Evolutionary conservation across 92 coral and sea anemone genomes (phyloP).

Genomic region (Siderastrea siderea): DNA sequence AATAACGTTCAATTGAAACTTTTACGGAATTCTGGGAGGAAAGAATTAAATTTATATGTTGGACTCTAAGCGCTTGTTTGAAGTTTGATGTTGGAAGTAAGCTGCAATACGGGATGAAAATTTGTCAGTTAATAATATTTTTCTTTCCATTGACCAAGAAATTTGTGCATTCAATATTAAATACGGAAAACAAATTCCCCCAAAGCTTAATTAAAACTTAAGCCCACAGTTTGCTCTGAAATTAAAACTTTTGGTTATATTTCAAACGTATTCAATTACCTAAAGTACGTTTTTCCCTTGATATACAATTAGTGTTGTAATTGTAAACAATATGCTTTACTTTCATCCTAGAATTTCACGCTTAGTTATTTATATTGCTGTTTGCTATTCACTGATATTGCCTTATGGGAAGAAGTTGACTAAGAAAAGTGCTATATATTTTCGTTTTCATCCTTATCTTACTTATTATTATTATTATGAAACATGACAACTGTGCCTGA

Average conservation of each 20-base stretch:
- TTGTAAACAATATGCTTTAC: slow-evolving; percentile 13
- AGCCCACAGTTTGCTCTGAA: slow-evolving; percentile 14
- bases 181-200: not conserved
- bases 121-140: too few species aligned
- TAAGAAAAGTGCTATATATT: not conserved
- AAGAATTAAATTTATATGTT: too few species aligned
- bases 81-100: too few species aligned
- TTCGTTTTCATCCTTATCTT: not conserved
- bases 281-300: not conserved
- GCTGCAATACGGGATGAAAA: too few species aligned
- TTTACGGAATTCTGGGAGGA: too few species aligned
- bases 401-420: not conserved
- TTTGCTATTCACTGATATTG: not conserved
- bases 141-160: not conserved
- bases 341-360: not conserved
- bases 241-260: slow-evolving; percentile 26
- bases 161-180: not conserved
- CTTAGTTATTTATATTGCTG: not conserved
- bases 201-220: slow-evolving; percentile 6
- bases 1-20: too few species aligned
- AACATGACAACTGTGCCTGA: too few species aligned
- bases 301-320: not conserved
- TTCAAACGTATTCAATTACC: slow-evolving; percentile 18
- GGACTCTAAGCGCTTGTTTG: too few species aligned
- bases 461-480: too few species aligned